Conservation (phyloP, 2,113 vertebrate genomes). For the Oreochromis niloticus region DNA sequence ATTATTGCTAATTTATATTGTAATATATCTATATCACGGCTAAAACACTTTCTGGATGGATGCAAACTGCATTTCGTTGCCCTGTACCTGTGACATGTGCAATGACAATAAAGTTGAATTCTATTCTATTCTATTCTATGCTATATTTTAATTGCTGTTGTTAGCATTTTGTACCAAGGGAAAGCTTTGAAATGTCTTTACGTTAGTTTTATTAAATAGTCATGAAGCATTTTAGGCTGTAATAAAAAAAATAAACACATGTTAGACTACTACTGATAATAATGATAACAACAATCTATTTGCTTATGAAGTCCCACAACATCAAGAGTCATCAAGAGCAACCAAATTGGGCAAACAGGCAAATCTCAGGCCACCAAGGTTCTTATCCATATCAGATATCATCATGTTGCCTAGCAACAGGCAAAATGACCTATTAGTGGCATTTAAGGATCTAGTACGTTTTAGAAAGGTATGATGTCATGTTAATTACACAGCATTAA, state of each 20-base stretch:
- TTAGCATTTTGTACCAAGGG: not conserved
- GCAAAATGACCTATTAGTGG: not conserved
- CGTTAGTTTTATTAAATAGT: not conserved
- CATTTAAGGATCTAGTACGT: not conserved
- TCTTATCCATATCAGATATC: not conserved
- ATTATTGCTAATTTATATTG: too few relatives aligned
- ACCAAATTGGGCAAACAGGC: not conserved
- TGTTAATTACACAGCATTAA: not conserved
- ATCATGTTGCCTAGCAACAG: not conserved
- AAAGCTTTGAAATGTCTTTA: not conserved
- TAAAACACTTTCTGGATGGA: too few relatives aligned
- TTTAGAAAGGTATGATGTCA: not conserved
- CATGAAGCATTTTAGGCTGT: fast-evolving
- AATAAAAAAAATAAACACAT: not conserved
- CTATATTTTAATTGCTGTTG: not conserved
- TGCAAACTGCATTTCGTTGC: too few relatives aligned
- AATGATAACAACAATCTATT: not conserved
- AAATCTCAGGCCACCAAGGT: not conserved
- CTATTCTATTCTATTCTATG: too few relatives aligned
- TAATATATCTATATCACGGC: too few relatives aligned
- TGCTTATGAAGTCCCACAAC: not conserved
- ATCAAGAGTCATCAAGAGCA: not conserved
- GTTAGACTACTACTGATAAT: not conserved
- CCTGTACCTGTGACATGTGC: too few relatives aligned
- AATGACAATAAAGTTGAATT: too few relatives aligned